Evolutionary conservation across 1,140 invertebrate species (phyloP).

Genomic region (Sweltsa coloradensis): DNA sequence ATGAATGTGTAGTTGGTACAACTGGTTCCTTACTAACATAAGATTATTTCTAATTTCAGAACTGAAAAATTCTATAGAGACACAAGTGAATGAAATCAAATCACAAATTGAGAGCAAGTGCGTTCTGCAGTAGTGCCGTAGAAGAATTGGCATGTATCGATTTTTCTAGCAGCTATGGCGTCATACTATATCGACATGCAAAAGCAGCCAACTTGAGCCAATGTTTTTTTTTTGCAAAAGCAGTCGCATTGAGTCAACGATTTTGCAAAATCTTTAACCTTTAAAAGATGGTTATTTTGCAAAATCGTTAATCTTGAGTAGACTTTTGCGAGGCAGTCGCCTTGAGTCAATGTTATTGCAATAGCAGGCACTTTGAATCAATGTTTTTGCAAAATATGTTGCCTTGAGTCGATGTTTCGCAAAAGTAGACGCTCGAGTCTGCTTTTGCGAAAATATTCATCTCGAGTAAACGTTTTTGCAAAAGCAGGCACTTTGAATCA

Average conservation of each 20-base stretch:
- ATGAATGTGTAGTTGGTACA: not conserved
- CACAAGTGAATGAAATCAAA: conserved; percentile 88
- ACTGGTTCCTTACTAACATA: not conserved
- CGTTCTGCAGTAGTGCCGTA: conserved; percentile 60
- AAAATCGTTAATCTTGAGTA: no score
- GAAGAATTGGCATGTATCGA: conserved; percentile 1
- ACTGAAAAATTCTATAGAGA: conserved; percentile 88
- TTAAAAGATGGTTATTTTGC: no score
- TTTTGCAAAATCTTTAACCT: conserved; percentile 2
- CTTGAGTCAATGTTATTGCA: not conserved
- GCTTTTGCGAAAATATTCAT: no score
- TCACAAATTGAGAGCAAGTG: conserved; percentile 89
- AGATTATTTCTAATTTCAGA: conserved; percentile 39
- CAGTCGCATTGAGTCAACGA: conserved; percentile 1
- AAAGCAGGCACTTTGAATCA: no score
- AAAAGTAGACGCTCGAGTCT: no score
- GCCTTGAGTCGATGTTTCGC: no score
- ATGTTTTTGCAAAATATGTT: conserved; percentile 12
- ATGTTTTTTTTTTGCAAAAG: not conserved
- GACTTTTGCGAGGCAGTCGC: no score
- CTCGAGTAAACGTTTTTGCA: no score
- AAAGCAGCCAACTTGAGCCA: not conserved
- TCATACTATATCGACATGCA: not conserved
- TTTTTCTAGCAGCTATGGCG: not conserved
- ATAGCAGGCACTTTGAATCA: not conserved